phyloP scores from a whole-genome alignment of 2,888 invertebrate species.

The Erynnis tages region DNA sequence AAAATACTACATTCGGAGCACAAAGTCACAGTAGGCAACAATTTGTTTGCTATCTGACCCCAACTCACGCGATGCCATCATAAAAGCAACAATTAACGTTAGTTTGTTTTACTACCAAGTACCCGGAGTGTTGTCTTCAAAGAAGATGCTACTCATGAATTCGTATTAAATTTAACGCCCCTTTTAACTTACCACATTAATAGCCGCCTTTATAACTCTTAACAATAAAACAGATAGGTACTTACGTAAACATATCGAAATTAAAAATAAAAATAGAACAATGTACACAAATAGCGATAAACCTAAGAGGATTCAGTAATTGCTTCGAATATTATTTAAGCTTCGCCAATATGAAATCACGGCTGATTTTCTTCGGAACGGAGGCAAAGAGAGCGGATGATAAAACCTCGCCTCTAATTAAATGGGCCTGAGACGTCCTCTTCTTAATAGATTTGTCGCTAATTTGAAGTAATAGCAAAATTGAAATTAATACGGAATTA shows the following conservation, averaged over 20 bases:
- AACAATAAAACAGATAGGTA: conserved; percentile 23
- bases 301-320: conserved; percentile 31
- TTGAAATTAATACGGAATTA: conserved; percentile 46
- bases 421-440: conserved; percentile 70
- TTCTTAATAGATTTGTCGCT: conserved; percentile 77
- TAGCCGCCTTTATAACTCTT: conserved; percentile 23
- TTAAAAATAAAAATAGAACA: conserved; percentile 22
- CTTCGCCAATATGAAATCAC: conserved; percentile 65
- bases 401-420: conserved; percentile 79
- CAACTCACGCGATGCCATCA: conserved; percentile 70
- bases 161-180: conserved; percentile 49
- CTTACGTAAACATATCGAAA: conserved; percentile 22
- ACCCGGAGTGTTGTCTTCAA: conserved; percentile 64
- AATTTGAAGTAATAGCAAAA: conserved; percentile 72
- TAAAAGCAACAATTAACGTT: conserved; percentile 73
- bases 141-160: conserved; percentile 56
- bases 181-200: conserved; percentile 39
- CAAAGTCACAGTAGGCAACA: conserved; percentile 51
- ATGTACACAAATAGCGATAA: conserved; percentile 14
- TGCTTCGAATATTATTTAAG: conserved; percentile 65
- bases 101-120: conserved; percentile 65
- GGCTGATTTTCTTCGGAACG: conserved; percentile 66
- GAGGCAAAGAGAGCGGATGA: conserved; percentile 68
- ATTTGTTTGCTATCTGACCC: conserved; percentile 63
- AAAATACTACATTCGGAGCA: conserved; percentile 24